A percentile compares a stretch with the other conserved stretches of the same genome.
Evolutionary conservation across 2,113 vertebrate species (phyloP).

Genomic region (Mastomys natalensis): DNA sequence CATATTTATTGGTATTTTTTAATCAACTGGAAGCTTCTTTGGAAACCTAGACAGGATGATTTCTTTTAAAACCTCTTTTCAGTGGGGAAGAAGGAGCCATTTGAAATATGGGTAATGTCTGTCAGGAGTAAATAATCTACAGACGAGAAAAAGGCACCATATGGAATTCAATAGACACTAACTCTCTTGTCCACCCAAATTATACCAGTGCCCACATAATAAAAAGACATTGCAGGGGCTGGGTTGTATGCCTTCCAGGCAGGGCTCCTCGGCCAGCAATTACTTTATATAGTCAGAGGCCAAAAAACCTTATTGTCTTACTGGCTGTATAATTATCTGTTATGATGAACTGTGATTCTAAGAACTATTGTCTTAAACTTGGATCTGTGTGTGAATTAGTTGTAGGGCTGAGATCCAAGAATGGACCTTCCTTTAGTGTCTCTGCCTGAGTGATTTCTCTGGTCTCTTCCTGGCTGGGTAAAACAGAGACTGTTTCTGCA

Average conservation of each 20-base stretch:
- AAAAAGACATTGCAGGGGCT: conserved; percentile 84
- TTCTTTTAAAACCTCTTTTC: conserved; percentile 68
- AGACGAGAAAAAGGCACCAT: conserved; percentile 84
- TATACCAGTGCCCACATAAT: conserved; percentile 84
- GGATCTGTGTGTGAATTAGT: conserved; percentile 87
- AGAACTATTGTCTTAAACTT: conserved; percentile 88
- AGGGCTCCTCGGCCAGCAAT: conserved; percentile 88
- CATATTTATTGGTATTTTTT: background rate
- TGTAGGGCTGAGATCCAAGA: conserved; percentile 87
- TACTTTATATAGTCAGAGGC: conserved; percentile 89
- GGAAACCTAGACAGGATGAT: conserved; percentile 75
- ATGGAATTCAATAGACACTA: conserved; percentile 87
- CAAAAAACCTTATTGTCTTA: conserved; percentile 90
- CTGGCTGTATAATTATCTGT: conserved; percentile 91
- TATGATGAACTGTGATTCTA: conserved; percentile 91
- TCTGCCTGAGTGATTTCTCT: conserved; percentile 90
- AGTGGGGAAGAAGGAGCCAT: conserved; percentile 75
- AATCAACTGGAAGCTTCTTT: conserved; percentile 65
- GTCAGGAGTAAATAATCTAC: conserved; percentile 6
- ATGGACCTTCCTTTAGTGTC: conserved; percentile 90
- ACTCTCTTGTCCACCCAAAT: conserved; percentile 87
- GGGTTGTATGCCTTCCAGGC: conserved; percentile 88
- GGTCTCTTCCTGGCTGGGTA: conserved; percentile 86
- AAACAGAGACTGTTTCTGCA: conserved; percentile 91
- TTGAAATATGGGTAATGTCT: conserved; percentile 70